Evolutionary conservation across 2,113 vertebrate genomes (phyloP), one percentile per base, ranked within the genome.

Genomic region (cat (Felis catus)): DNA sequence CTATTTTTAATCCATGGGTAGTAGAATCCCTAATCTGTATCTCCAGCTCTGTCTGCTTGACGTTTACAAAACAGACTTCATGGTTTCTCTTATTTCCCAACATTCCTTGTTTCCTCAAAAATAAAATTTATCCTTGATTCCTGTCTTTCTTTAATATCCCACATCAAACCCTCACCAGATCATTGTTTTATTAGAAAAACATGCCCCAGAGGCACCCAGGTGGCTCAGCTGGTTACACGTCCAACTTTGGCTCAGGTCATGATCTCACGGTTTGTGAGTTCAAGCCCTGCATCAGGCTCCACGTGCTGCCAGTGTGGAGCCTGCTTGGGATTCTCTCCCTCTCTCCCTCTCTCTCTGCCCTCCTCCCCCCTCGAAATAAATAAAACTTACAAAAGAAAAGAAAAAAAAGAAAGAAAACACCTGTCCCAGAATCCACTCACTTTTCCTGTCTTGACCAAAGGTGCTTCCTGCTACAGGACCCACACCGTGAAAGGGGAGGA

Each of bases 51-150:
- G 7, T 33, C 39, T 74, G 45, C 9, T 51, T 85, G 51, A 87
- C 12, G 3, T 66, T 21, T 87, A 10, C 25, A 11, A 66, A 78
- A 76, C 0, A 84, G 25, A 73, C 4, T 33, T 68, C 18, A 45
- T 5, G 7, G 36, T 68, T 78, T 51, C 33, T 85, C 36, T 85
- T 89, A 78, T 29, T 87, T 90, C 25, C 19, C 94, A 92, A 39
- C 21, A 61, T 33, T 87, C 41, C 16, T 29, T 71, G 36, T 25
- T 45, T 94, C 53, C 45, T 89, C 48, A 36, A 80, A 79, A 86
- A 39, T 27, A 55, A 79, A 89, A 5, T n/a, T 39, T 4, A 48
- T 63, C 4, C 3, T 55, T 71, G 5, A 63, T 58, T 33, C 7
- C 16, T 58, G 15, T 11, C 8, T 81, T 88, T 79, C 25, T 29